Evolutionary conservation across 92 coral and sea anemone genomes (phyloP).

Genomic region (Paramuricea clavata): DNA sequence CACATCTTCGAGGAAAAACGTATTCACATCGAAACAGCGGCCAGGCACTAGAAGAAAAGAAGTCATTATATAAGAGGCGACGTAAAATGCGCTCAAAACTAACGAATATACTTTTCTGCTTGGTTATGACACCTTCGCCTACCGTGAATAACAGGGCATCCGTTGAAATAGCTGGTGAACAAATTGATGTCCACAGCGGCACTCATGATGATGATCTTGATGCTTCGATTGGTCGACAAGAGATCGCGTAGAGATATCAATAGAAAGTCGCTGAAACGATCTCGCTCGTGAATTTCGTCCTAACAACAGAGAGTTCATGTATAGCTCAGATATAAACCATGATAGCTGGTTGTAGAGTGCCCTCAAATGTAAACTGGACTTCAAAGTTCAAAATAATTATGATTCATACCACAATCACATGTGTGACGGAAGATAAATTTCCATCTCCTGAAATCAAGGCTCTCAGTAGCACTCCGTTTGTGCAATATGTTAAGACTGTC

Average conservation of each 20-base stretch:
- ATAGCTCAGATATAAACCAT: too few relatives aligned
- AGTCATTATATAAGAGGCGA: not conserved
- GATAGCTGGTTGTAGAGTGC: too few relatives aligned
- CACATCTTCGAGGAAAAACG: conserved; percentile 88
- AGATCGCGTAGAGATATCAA: conserved; percentile 90
- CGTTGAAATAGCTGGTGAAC: conserved; percentile 90
- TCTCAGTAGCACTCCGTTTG: conserved; percentile 88
- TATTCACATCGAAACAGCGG: conserved; percentile 86
- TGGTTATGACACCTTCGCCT: not conserved
- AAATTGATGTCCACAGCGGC: conserved; percentile 93
- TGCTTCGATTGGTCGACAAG: conserved; percentile 78
- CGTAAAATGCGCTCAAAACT: not conserved
- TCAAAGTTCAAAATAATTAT: not conserved
- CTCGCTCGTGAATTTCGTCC: conserved; percentile 99
- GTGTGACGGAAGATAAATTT: conserved; percentile 84
- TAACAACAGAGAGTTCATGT: conserved; percentile 3
- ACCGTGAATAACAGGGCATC: conserved; percentile 95
- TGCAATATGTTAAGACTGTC: conserved; percentile 91
- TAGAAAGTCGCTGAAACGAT: conserved; percentile 93
- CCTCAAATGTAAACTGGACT: too few relatives aligned
- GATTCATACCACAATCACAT: conserved; percentile 91
- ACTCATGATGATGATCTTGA: conserved; percentile 93
- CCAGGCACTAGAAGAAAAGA: conserved; percentile 81
- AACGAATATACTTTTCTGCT: too few relatives aligned
- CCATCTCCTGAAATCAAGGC: conserved; percentile 91